phyloP scores from a whole-genome alignment of 2,797 vertebrate genomes.

The Neosilurus mollespiculum region DNA sequence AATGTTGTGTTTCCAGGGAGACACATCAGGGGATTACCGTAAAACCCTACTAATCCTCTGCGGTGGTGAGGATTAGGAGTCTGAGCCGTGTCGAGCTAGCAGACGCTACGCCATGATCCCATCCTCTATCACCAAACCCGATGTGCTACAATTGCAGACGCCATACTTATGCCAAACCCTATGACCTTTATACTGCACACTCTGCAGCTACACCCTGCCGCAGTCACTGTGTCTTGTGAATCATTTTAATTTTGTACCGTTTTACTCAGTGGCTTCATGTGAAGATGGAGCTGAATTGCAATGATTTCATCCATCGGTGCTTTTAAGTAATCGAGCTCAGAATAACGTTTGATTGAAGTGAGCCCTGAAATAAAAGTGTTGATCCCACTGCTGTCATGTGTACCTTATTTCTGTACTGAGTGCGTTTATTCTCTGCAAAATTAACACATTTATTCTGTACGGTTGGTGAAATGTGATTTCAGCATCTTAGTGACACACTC shows the following conservation, averaged over 20 bases:
- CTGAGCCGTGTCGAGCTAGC: conserved; percentile 13
- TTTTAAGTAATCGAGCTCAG: conserved; percentile 10
- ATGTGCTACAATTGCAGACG: conserved; percentile 35
- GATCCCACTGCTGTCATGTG: not conserved
- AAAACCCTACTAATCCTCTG: conserved; percentile 89
- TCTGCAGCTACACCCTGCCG: conserved; percentile 19
- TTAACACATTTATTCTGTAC: no score
- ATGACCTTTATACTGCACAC: conserved; percentile 60
- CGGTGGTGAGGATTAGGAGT: conserved; percentile 81
- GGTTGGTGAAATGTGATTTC: not conserved
- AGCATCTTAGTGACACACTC: not conserved
- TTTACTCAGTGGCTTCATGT: not conserved
- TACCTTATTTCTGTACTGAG: not conserved
- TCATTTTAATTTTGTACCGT: conserved; percentile 41
- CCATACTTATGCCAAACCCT: conserved; percentile 66
- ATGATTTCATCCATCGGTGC: not conserved
- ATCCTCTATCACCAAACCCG: not conserved
- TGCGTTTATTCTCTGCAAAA: not conserved
- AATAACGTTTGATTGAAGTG: not conserved
- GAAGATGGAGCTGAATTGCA: not conserved
- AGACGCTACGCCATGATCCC: conserved; percentile 13
- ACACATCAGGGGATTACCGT: conserved; percentile 93
- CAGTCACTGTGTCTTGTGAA: conserved; percentile 29
- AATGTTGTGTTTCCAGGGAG: conserved; percentile 76
- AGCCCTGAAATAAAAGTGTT: not conserved